A percentile compares a stretch with the other conserved stretches of the same genome.
These are phyloP conservation scores for Agapostemon virescens DNA, from an alignment of 2,888 invertebrate genomes.

Conservation along the genomic window DNA sequence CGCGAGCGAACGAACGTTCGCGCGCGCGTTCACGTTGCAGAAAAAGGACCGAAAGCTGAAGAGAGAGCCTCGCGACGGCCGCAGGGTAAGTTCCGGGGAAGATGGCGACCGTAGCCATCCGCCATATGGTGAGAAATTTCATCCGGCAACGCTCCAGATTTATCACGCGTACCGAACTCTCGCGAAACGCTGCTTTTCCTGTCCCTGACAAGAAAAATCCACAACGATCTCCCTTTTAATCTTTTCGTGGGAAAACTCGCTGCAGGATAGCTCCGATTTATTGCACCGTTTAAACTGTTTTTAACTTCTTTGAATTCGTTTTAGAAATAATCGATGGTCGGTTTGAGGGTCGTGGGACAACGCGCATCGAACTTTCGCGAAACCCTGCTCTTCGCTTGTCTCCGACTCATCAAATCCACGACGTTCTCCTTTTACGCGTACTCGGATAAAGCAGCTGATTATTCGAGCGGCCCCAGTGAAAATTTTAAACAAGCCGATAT, in stretches of 20 bases:
- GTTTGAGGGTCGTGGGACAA: no score
- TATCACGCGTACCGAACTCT: constrained; percentile 25
- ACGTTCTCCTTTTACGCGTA: no score
- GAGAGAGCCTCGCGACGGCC: constrained; percentile 8
- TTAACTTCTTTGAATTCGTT: neutral
- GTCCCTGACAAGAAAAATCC: neutral
- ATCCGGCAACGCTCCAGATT: constrained; percentile 37
- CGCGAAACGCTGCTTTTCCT: constrained; percentile 11
- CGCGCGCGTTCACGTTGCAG: neutral
- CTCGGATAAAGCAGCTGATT: no score
- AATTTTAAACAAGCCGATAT: no score
- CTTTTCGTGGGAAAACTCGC: neutral
- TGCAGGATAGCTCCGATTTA: neutral
- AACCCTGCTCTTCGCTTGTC: no score
- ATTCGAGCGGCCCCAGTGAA: no score
- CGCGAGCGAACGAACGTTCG: neutral
- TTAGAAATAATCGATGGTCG: no score
- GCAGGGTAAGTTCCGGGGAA: constrained; percentile 57
- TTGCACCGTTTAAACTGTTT: neutral
- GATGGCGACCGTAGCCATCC: constrained; percentile 49
- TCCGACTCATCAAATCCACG: no score
- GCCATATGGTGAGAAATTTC: constrained; percentile 58
- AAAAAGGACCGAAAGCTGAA: constrained; percentile 26
- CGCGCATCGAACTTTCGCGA: no score
- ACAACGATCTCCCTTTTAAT: neutral